Evolutionary conservation across 2,113 vertebrate species (phyloP).

Genomic region (Arizona elegans): DNA sequence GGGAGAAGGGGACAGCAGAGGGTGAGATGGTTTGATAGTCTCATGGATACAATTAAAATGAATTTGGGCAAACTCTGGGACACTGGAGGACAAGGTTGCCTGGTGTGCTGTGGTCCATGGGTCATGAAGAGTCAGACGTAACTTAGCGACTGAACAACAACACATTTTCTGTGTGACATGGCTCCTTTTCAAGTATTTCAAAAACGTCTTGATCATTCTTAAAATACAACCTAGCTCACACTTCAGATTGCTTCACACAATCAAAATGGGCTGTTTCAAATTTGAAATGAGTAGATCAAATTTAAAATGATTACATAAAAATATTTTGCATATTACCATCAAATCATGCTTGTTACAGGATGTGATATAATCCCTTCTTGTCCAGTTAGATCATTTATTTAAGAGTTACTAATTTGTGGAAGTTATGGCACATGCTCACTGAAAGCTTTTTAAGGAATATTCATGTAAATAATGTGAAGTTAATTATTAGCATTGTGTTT

Average conservation of each 20-base stretch:
- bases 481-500: neutral
- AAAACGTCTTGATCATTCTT: neutral
- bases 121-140: neutral
- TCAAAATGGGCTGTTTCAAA: neutral
- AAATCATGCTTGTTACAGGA: neutral
- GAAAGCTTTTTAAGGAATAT: neutral
- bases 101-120: neutral
- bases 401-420: neutral
- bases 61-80: neutral
- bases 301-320: neutral
- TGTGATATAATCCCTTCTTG: neutral
- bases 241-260: neutral
- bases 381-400: neutral
- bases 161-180: neutral
- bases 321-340: neutral
- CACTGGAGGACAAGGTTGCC: neutral
- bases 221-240: neutral
- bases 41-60: neutral
- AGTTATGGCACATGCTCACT: neutral
- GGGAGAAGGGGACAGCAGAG: neutral
- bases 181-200: neutral
- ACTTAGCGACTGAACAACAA: neutral
- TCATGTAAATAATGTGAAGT: neutral
- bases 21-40: neutral
- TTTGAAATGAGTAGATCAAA: neutral